These are phyloP conservation scores for Myodes glareolus DNA, from an alignment of 2,113 vertebrate genomes.

Conservation along the genomic window DNA sequence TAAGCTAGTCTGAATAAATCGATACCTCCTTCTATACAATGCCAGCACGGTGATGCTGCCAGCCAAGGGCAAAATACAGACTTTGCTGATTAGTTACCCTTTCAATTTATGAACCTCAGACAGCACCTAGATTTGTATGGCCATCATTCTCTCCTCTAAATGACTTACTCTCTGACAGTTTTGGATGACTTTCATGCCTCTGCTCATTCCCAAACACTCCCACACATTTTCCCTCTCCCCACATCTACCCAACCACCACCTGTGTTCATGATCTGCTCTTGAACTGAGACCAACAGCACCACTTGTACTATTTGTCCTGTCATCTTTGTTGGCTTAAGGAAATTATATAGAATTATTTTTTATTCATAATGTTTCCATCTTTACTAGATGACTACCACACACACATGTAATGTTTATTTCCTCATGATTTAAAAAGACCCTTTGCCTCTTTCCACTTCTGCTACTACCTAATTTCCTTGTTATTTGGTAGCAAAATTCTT, in stretches of 20 bases:
- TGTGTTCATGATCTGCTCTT: background rate
- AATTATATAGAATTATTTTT: conserved; percentile 24
- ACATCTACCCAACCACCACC: background rate
- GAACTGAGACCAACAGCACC: background rate
- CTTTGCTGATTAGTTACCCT: background rate
- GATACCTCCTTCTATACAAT: background rate
- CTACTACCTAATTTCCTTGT: background rate
- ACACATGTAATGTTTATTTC: background rate
- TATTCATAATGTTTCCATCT: background rate
- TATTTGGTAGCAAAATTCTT: background rate
- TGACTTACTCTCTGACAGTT: background rate
- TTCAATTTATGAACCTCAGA: background rate
- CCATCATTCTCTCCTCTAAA: background rate
- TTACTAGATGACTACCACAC: background rate
- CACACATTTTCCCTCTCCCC: background rate
- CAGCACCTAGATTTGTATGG: background rate
- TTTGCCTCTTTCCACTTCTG: background rate
- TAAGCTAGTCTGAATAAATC: background rate
- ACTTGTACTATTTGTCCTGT: background rate
- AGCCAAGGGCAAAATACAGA: background rate
- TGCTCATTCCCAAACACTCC: background rate
- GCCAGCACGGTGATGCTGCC: background rate
- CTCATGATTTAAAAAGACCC: conserved; percentile 34
- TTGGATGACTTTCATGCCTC: background rate
- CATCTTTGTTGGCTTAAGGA: background rate